Base-by-base conservation (phyloP, 2,113 vertebrate genomes). In the Takifugu flavidus region DNA sequence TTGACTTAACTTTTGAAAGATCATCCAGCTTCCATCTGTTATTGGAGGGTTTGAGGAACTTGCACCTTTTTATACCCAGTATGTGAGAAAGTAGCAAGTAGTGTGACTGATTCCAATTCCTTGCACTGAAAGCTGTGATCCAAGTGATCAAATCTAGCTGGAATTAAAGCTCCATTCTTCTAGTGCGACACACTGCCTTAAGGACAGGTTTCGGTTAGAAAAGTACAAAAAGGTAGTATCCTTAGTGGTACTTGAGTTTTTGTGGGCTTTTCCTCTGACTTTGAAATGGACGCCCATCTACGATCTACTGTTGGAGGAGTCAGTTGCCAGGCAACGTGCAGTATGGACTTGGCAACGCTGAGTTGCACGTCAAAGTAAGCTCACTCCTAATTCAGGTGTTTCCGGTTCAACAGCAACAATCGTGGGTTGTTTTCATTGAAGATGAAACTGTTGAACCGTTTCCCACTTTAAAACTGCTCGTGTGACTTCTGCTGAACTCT, bases 151-250 rank as follows among this genome's bases (percentile, higher is more conserved):
- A 13, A 63, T 59, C 49, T 57, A 42, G 49, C 69, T 77, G 56
- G 53, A 74, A 65, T 79, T 77, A 84, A 83, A 83, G 70, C 77
- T 63, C 3, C 25, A 46, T 46, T 67, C 29, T 60, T 25, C 67
- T 31, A 46, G 46, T 25, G 3, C 42, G 20, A 50, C 49, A 20
- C 60, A 59, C 54, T 86, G 87, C 87, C 84, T 89, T 89, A 88
- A 87, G 51, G 53, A 78, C 44, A 45, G 47, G 55, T 25, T 15
- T 65, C 60, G 60, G 72, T 80, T 62, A 58, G 10, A 27, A 56
- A 67, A 63, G 66, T 66, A 71, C 51, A 65, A 44, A 49, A 46
- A 49, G 5, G n/a, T 27, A 4, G 14, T 20, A n/a, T 10, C 25
- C 49, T 25, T 26, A 25, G 26, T 20, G 10, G 6, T 26, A 25